Percentiles rank a stretch among this genome's conserved stretches.
These are phyloP conservation scores for Pseudomyrmex flavicornis DNA, from an alignment of 1,140 invertebrate species.

Conservation along the genomic window DNA sequence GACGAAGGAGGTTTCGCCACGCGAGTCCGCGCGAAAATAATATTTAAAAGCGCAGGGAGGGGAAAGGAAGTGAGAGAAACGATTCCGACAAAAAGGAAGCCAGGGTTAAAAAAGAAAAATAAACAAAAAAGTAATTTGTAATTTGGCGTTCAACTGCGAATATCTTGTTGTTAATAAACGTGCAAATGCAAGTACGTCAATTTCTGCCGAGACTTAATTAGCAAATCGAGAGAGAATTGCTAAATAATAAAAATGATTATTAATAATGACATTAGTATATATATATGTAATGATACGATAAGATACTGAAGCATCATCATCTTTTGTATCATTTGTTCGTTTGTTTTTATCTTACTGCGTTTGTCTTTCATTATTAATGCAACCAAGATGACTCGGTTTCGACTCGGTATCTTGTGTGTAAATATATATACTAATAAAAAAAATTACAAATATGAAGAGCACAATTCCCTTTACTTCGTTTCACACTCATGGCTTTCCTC, in stretches of 20 bases:
- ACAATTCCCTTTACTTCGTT: background rate
- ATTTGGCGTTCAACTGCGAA: conserved; percentile 66
- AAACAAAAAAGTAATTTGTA: conserved; percentile 70
- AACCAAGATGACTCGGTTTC: conserved; percentile 81
- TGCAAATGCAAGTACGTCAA: conserved; percentile 80
- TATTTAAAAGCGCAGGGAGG: background rate
- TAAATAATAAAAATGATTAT: conserved; percentile 79
- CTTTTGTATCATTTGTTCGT: conserved; percentile 85
- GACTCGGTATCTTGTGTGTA: conserved; percentile 80
- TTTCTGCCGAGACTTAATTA: conserved; percentile 81
- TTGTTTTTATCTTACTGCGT: conserved; percentile 85
- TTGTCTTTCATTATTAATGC: conserved; percentile 85
- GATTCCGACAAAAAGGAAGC: conserved; percentile 67
- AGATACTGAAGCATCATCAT: conserved; percentile 83
- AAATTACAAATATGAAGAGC: conserved; percentile 61
- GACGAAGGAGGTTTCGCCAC: background rate
- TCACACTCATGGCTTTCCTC: background rate
- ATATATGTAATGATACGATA: conserved; percentile 71
- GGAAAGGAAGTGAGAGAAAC: conserved; percentile 50
- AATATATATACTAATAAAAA: conserved; percentile 83
- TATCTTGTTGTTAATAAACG: conserved; percentile 69
- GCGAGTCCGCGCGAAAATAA: conserved; percentile 7
- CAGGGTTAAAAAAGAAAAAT: conserved; percentile 66
- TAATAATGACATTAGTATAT: conserved; percentile 77
- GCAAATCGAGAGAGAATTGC: conserved; percentile 80